A percentile compares a stretch with the other conserved stretches of the same genome.
Evolutionary conservation across 1,140 invertebrate genomes (phyloP).

Genomic region (Drosophila ercepeae): DNA sequence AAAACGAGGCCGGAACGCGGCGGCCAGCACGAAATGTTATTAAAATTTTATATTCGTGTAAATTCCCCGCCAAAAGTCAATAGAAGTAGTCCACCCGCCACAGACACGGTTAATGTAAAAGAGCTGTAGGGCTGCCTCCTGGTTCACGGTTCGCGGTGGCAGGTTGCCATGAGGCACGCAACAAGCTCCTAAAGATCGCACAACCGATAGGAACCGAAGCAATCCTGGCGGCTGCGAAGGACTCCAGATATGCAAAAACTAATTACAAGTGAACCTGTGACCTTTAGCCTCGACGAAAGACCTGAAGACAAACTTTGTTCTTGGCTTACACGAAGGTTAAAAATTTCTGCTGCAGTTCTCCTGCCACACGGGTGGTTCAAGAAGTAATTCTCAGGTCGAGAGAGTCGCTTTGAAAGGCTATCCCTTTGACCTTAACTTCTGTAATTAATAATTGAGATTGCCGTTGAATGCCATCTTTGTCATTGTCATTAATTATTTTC

Average conservation of each 20-base stretch:
- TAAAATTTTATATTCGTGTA: constrained; percentile 70
- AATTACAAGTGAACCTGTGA: constrained; percentile 47
- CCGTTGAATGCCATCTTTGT: not conserved
- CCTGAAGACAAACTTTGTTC: constrained; percentile 3
- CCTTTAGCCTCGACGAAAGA: constrained; percentile 15
- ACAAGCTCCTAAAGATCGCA: not conserved
- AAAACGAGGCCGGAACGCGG: constrained; percentile 5
- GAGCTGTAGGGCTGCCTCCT: constrained; percentile 27
- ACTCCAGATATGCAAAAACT: constrained; percentile 50
- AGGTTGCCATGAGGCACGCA: constrained; percentile 56
- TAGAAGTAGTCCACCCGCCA: not conserved
- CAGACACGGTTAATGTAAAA: constrained; percentile 48
- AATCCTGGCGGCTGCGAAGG: constrained; percentile 26
- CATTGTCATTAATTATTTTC: constrained; percentile 19
- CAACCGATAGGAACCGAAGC: not conserved
- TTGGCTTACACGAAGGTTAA: constrained; percentile 26
- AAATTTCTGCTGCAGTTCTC: constrained; percentile 20
- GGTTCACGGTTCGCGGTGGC: constrained; percentile 3
- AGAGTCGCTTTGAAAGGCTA: not conserved
- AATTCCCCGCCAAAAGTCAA: constrained; percentile 47
- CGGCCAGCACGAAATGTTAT: constrained; percentile 39
- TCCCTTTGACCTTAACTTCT: constrained; percentile 3
- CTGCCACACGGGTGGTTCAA: constrained; percentile 22
- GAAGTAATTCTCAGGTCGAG: not conserved
- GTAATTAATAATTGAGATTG: constrained; percentile 16